A percentile compares a stretch with the other conserved stretches of the same genome.
phyloP scores from a whole-genome alignment of 2,888 invertebrate species.

The Orthosia incerta region DNA sequence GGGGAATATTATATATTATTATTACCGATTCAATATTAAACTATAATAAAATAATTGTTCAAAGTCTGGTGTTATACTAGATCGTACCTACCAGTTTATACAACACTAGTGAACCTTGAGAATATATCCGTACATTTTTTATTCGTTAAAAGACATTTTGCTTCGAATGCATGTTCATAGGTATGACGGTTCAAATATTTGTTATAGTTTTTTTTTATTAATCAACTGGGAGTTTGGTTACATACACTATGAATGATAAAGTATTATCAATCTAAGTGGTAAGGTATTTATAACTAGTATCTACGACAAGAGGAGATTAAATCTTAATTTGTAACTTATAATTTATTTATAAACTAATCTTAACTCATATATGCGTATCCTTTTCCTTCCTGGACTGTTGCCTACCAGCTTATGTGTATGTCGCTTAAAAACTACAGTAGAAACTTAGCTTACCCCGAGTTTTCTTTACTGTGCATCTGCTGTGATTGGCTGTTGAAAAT shows the following conservation, averaged over 20 bases:
- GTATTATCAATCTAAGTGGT: background rate
- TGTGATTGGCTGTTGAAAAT: too few relatives aligned
- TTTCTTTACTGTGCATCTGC: too few relatives aligned
- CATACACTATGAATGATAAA: background rate
- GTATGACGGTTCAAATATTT: too few relatives aligned
- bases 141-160: background rate
- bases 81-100: background rate
- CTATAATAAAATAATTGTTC: too few relatives aligned
- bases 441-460: slow-evolving; percentile 23
- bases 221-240: too few relatives aligned
- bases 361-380: slow-evolving; percentile 1
- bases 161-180: background rate
- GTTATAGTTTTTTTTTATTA: too few relatives aligned
- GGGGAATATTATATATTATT: too few relatives aligned
- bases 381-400: background rate
- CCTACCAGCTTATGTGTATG: background rate
- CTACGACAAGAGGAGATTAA: background rate
- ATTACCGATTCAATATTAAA: background rate
- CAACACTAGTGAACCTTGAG: background rate
- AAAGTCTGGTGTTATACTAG: background rate
- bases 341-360: background rate
- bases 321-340: background rate
- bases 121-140: background rate
- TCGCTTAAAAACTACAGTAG: slow-evolving; percentile 17
- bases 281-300: background rate